phyloP scores from a whole-genome alignment of 2,888 invertebrate genomes.

The Volucella inanis region DNA sequence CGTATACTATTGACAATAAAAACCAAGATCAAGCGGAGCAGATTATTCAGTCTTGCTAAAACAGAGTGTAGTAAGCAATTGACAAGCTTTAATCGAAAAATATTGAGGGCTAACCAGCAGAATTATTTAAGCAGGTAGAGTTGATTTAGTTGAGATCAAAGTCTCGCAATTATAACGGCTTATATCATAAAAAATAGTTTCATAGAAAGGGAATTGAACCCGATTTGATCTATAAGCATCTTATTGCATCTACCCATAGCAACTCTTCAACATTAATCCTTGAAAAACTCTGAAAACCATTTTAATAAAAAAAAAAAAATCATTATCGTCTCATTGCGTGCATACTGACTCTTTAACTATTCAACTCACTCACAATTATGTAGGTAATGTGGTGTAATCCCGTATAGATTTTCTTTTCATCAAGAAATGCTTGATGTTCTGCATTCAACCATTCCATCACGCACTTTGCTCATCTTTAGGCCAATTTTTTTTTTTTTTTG shows the following conservation, averaged over 20 bases:
- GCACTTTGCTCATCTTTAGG: conserved; percentile 56
- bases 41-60: too few relatives aligned
- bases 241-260: not conserved
- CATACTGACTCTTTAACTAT: not conserved
- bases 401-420: not conserved
- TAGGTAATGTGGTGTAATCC: conserved; percentile 9
- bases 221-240: not conserved
- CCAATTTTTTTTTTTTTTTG: conserved; percentile 31
- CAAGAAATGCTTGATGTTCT: not conserved
- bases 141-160: too few relatives aligned
- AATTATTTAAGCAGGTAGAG: too few relatives aligned
- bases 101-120: too few relatives aligned
- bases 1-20: too few relatives aligned
- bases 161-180: too few relatives aligned
- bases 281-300: not conserved
- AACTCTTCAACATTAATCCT: not conserved
- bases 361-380: conserved; percentile 2
- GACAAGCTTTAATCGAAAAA: too few relatives aligned
- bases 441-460: conserved; percentile 38
- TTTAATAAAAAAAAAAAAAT: not conserved
- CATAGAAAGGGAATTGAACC: too few relatives aligned
- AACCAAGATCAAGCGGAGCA: too few relatives aligned
- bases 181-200: too few relatives aligned
- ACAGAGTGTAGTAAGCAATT: too few relatives aligned
- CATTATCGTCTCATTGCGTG: conserved; percentile 15